Evolutionary conservation across 2,888 invertebrate genomes (phyloP).

Genomic region (Ophion ellenae): DNA sequence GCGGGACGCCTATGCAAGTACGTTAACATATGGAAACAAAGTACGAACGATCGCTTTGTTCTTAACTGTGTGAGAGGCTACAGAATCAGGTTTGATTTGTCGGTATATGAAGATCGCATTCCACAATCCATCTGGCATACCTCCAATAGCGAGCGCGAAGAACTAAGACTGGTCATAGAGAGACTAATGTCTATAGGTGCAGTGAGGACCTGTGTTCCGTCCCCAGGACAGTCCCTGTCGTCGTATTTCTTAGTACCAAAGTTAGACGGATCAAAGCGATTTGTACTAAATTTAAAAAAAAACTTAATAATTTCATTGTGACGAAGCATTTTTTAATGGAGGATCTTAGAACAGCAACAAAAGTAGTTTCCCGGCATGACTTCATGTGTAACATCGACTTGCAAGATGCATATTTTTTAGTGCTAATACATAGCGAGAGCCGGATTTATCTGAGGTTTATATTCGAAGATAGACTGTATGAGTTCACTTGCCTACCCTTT

Average conservation of each 20-base stretch:
- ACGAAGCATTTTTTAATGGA: slow-evolving; percentile 67
- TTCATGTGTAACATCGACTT: slow-evolving; percentile 56
- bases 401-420: slow-evolving; percentile 58
- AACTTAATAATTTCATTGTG: slow-evolving; percentile 58
- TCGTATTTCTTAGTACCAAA: slow-evolving; percentile 59
- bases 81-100: slow-evolving; percentile 57
- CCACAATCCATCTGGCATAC: slow-evolving; percentile 29
- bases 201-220: slow-evolving; percentile 29
- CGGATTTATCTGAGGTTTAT: slow-evolving; percentile 60
- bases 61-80: slow-evolving; percentile 55
- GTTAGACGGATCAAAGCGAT: slow-evolving; percentile 54
- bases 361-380: slow-evolving; percentile 37
- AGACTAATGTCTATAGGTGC: slow-evolving; percentile 38
- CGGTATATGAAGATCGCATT: slow-evolving; percentile 45
- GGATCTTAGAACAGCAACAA: slow-evolving; percentile 63
- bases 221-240: slow-evolving; percentile 52
- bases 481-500: slow-evolving; percentile 52
- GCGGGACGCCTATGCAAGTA: slow-evolving; percentile 48
- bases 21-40: slow-evolving; percentile 20
- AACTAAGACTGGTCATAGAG: slow-evolving; percentile 24
- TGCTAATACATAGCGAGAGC: slow-evolving; percentile 41
- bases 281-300: slow-evolving; percentile 66
- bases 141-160: slow-evolving; percentile 19
- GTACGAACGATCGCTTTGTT: slow-evolving; percentile 1
- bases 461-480: slow-evolving; percentile 35